Base-by-base conservation (phyloP, 2,113 vertebrate genomes). In the Scomber japonicus region DNA sequence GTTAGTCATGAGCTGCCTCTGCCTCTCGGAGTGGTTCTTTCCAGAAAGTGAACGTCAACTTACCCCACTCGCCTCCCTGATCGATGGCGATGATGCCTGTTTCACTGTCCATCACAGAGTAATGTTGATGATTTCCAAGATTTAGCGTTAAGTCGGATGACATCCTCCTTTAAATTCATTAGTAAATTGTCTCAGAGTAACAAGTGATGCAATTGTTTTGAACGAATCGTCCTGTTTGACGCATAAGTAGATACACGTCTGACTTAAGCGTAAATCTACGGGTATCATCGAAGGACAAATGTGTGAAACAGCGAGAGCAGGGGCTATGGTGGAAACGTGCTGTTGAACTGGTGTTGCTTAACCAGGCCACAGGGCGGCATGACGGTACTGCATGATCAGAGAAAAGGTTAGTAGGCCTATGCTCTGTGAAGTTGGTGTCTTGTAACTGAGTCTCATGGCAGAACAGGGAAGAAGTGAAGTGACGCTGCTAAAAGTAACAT, bases 61-160 rank as follows among this genome's bases (percentile, higher is more conserved):
- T 85, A 95, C 95, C 95, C 94, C 95, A 95, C 80, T 95, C 94
- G 82, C 90, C 92, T 81, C 93, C 94, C 71, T 93, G 92, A 62
- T 95, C 94, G 71, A 94, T 93, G 45, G 82, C 92, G 46, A 92
- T 86, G 51, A 21, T 59, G 17, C 55, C 90, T 2, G 77, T 51
- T n/a, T 92, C 84, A 13, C 75, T 86, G n/a, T 84, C 89, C 88
- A 89, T 90, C 65, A 2, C 69, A 17, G 76, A n/a, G 44, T 51
- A 49, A 11, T 77, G 82, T 24, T 80, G 85, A 11, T 70, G 62
- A 77, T 83, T 85, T 30, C 88, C 90, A 9, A 93, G 83, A 69
- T 93, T 62, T 88, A 93, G 87, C 70, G 67, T 75, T 67, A 90
- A 85, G 30, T 87, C 65, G 64, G 89, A 78, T 3, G 94, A 81